phyloP scores from a whole-genome alignment of 1,140 invertebrate genomes.

The Bombyx mandarina region DNA sequence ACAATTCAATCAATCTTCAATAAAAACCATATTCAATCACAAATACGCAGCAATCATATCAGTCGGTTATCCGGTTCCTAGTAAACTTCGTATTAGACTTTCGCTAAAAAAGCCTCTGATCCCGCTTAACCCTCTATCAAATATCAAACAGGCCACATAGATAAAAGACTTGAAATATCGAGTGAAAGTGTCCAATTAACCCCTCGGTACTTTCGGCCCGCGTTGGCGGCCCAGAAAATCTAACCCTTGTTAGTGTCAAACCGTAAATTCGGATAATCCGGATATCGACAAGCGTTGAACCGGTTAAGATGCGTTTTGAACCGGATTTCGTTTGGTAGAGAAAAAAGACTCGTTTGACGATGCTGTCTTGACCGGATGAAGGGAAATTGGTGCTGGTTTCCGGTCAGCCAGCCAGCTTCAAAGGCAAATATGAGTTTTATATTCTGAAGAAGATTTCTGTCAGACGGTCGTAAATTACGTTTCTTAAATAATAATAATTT shows the following conservation, averaged over 20 bases:
- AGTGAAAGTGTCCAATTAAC: slow-evolving; percentile 31
- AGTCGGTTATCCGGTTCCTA: too few relatives aligned
- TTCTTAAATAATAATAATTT: too few relatives aligned
- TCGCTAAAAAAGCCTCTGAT: not conserved
- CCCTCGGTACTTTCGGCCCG: slow-evolving; percentile 15
- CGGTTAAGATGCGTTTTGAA: slow-evolving; percentile 28
- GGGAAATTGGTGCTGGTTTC: not conserved
- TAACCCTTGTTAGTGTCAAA: slow-evolving; percentile 47
- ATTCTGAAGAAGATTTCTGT: too few relatives aligned
- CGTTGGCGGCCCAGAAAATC: slow-evolving; percentile 34
- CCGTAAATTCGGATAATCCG: slow-evolving; percentile 39
- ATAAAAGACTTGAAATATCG: slow-evolving; percentile 19
- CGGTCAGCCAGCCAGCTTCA: not conserved
- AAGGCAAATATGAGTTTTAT: too few relatives aligned
- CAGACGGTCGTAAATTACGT: too few relatives aligned
- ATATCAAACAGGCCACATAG: slow-evolving; percentile 5
- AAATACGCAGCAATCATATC: too few relatives aligned
- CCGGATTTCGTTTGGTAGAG: slow-evolving; percentile 6
- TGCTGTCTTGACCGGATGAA: slow-evolving; percentile 5
- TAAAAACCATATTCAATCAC: too few relatives aligned
- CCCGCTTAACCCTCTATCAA: slow-evolving; percentile 2
- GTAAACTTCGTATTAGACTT: too few relatives aligned
- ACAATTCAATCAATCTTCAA: too few relatives aligned
- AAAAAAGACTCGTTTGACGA: not conserved
- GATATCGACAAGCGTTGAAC: slow-evolving; percentile 35